These are phyloP conservation scores for Thaumatotibia leucotreta DNA, from an alignment of 1,140 invertebrate species.

Conservation along the genomic window DNA sequence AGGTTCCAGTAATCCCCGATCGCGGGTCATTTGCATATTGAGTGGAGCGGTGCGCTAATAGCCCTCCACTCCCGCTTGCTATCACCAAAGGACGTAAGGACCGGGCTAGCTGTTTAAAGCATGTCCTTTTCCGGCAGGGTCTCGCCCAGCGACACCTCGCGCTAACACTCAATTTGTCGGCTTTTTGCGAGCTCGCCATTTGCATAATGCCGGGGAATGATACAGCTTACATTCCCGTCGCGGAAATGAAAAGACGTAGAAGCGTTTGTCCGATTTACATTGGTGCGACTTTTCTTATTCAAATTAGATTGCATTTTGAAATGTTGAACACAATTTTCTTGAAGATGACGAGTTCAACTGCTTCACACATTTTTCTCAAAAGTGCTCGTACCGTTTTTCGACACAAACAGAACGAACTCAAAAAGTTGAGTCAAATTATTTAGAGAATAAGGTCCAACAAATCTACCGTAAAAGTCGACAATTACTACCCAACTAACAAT, in stretches of 20 bases:
- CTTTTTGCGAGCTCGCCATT: neutral
- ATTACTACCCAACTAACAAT: too few species aligned
- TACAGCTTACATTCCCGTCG: neutral
- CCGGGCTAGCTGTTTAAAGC: neutral
- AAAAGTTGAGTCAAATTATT: too few species aligned
- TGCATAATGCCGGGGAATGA: neutral
- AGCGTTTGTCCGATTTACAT: neutral
- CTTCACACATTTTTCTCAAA: too few species aligned
- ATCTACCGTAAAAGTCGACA: too few species aligned
- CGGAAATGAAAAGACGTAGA: neutral
- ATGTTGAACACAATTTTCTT: too few species aligned
- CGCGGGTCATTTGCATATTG: slow-evolving; percentile 2
- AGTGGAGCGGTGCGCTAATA: slow-evolving; percentile 1
- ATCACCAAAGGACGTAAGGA: neutral
- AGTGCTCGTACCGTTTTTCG: too few species aligned
- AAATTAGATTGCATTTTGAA: too few species aligned
- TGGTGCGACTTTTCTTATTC: neutral
- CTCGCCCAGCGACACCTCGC: neutral
- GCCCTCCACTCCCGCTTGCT: neutral
- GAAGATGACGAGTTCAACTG: too few species aligned
- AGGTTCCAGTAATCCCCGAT: neutral
- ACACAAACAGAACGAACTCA: too few species aligned
- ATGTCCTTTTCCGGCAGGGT: neutral
- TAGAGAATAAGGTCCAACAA: too few species aligned
- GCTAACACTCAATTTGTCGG: slow-evolving; percentile 5